Percentiles rank a stretch among this genome's conserved stretches.
Evolutionary conservation across 2,888 invertebrate species (phyloP).

Genomic region (Cephus nigrinus): DNA sequence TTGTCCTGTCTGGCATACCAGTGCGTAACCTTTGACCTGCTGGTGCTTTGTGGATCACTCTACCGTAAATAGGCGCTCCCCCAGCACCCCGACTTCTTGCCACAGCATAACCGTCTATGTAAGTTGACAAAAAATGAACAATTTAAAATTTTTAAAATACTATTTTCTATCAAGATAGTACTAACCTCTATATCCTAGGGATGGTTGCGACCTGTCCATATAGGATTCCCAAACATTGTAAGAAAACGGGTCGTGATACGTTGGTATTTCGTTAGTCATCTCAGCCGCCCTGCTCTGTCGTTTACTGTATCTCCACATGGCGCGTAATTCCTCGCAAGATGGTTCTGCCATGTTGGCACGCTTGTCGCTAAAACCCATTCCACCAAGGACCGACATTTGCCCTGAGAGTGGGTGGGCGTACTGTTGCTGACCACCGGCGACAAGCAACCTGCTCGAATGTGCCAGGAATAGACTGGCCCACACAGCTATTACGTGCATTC

Average conservation of each 20-base stretch:
- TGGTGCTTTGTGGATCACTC: constrained; percentile 79
- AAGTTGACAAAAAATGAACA: constrained; percentile 35
- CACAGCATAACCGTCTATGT: constrained; percentile 27
- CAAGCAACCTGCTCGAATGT: constrained; percentile 43
- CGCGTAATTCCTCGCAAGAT: constrained; percentile 86
- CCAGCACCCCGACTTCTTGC: constrained; percentile 53
- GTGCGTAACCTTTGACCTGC: constrained; percentile 63
- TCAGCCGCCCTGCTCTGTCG: constrained; percentile 88
- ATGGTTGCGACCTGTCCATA: constrained; percentile 50
- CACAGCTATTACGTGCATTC: constrained; percentile 48
- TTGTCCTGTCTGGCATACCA: constrained; percentile 64
- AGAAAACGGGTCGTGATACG: constrained; percentile 83
- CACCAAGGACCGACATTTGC: constrained; percentile 32
- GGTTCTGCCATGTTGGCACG: constrained; percentile 74
- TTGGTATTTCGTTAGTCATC: constrained; percentile 87
- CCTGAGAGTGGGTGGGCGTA: neutral
- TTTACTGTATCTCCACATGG: constrained; percentile 94
- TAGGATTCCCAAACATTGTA: constrained; percentile 86
- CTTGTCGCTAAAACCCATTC: constrained; percentile 44
- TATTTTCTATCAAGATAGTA: neutral
- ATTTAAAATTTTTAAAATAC: constrained; percentile 25
- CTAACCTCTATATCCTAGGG: constrained; percentile 52
- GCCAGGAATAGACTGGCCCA: constrained; percentile 49
- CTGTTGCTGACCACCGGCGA: constrained; percentile 30
- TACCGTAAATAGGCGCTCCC: constrained; percentile 75